Conservation (phyloP, 2,888 invertebrate species). For the Salticus scenicus region DNA sequence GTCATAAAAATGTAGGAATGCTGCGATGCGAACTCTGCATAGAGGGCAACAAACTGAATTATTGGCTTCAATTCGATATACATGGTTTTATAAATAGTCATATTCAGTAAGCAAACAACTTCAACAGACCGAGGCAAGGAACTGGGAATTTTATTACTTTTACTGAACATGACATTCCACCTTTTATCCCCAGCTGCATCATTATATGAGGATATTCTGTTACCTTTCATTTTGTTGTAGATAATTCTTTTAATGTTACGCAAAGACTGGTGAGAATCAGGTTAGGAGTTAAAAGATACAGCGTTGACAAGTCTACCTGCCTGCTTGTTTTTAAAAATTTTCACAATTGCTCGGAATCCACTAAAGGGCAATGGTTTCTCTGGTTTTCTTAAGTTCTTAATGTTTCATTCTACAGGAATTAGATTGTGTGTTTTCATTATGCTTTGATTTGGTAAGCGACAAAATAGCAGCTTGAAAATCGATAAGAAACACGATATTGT, state of each 20-base stretch:
- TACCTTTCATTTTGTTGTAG: not conserved
- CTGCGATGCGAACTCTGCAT: too few relatives aligned
- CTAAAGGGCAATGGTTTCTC: not conserved
- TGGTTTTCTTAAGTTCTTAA: not conserved
- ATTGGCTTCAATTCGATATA: not conserved
- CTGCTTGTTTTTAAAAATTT: not conserved
- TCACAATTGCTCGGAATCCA: too few relatives aligned
- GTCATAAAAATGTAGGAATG: too few relatives aligned
- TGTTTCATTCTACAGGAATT: not conserved
- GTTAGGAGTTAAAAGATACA: not conserved
- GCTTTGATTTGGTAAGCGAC: too few relatives aligned
- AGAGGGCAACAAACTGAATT: not conserved
- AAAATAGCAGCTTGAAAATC: too few relatives aligned
- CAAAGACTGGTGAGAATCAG: not conserved
- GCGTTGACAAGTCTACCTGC: not conserved
- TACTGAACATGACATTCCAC: not conserved
- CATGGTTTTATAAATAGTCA: not conserved
- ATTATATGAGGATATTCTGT: not conserved
- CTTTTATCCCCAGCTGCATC: not conserved
- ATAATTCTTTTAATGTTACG: not conserved
- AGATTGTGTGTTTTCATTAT: too few relatives aligned
- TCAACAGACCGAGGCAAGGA: not conserved
- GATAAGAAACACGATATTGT: too few relatives aligned
- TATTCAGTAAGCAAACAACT: not conserved
- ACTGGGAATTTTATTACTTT: not conserved